Percentiles rank a stretch among this genome's conserved stretches.
phyloP scores from a whole-genome alignment of 2,797 vertebrate genomes.

The Microctenopoma lineatum region DNA sequence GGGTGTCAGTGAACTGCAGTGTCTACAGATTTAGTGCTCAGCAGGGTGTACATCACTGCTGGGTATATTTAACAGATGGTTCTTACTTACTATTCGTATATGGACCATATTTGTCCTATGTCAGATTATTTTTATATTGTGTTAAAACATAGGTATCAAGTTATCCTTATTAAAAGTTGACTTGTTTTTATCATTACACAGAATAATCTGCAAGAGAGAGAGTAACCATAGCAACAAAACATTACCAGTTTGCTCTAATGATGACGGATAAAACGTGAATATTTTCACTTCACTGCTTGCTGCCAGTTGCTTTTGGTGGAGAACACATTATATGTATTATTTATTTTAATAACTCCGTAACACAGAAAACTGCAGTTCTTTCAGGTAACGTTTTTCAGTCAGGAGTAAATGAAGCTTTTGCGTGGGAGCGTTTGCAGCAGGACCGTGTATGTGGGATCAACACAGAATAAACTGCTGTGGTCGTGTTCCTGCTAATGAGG shows the following conservation, averaged over 20 bases:
- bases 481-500: neutral
- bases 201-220: neutral
- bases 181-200: neutral
- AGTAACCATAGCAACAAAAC: neutral
- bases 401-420: neutral
- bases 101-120: neutral
- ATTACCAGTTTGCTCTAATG: neutral
- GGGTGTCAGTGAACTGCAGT: constrained; percentile 36
- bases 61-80: constrained; percentile 6
- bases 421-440: neutral
- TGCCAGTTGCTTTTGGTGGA: too few species aligned
- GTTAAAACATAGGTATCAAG: neutral
- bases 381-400: neutral
- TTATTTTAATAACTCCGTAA: too few species aligned
- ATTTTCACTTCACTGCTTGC: too few species aligned
- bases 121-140: constrained; percentile 8
- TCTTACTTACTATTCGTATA: constrained; percentile 2
- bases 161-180: neutral
- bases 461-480: neutral
- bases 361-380: neutral
- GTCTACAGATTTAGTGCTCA: constrained; percentile 48
- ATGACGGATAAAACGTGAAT: neutral
- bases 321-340: too few species aligned
- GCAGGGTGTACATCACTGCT: constrained; percentile 20
- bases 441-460: neutral